Evolutionary conservation across 2,888 invertebrate genomes (phyloP).

Genomic region (Capitulum mitella): DNA sequence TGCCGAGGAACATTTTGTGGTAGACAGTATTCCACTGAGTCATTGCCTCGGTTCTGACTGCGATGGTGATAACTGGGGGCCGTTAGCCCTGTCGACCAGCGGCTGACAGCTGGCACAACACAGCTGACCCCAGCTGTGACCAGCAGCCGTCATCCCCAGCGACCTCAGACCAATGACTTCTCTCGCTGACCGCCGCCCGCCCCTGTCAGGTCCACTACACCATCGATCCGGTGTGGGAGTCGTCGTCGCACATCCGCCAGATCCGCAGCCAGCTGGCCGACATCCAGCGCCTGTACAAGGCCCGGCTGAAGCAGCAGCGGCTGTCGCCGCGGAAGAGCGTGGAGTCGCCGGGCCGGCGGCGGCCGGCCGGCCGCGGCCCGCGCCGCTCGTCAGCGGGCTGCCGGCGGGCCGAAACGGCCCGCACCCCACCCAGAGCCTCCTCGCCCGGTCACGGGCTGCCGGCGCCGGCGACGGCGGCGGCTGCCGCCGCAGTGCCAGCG

Average conservation of each 20-base stretch:
- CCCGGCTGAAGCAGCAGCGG: background rate
- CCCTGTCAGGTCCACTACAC: background rate
- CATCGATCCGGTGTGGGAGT: conserved; percentile 12
- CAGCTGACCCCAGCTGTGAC: too few relatives aligned
- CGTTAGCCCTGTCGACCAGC: too few relatives aligned
- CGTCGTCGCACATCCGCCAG: background rate
- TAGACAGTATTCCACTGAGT: too few relatives aligned
- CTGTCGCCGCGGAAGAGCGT: background rate
- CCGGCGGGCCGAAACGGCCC: background rate
- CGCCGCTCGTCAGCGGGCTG: background rate
- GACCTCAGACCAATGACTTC: too few relatives aligned
- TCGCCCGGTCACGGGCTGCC: background rate
- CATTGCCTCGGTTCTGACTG: too few relatives aligned
- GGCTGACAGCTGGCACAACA: too few relatives aligned
- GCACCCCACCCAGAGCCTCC: background rate
- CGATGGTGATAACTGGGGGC: too few relatives aligned
- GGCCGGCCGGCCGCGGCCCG: background rate
- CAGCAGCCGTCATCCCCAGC: too few relatives aligned
- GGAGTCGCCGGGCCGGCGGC: background rate
- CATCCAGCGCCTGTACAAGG: background rate
- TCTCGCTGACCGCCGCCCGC: background rate
- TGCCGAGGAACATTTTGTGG: too few relatives aligned
- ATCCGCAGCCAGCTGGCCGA: background rate
- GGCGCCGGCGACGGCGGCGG: background rate
- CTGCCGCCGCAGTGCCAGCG: background rate